Base-by-base conservation (phyloP, 1,140 invertebrate species). In the Apis dorsata region DNA sequence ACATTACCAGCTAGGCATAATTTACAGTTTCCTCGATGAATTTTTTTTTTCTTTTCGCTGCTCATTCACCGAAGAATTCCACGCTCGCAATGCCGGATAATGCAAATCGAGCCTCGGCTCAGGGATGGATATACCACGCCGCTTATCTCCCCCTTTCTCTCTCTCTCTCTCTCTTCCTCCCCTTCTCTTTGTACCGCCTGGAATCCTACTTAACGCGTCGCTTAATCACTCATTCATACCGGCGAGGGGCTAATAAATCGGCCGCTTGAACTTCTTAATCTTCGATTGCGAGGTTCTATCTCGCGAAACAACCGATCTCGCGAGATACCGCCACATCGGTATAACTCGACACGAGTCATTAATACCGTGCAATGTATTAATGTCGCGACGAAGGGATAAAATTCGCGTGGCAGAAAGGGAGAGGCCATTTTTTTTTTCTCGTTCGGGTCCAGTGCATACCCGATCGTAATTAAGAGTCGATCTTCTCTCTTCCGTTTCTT, bases 381-480 rank as follows among this genome's bases (percentile, higher is more conserved):
- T 34, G 34, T 49, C 51, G 19, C 66, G 28, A 72, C 75, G 75
- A 44, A 68, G 74, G 75, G 79, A 85, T 87, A 76, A 87, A 87
- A 88, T 87, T 88, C 82, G 57, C 83, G 59, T 57, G 75, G 74
- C 71, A 80, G 70, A 82, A 85, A 59, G 78, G 78, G 81, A 87
- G 78, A 88, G 85, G 70, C 63, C 59, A 77, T 49, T 53, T 81
- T 44, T 81, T 76, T 85, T 87, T 82, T 82, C 74, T 44, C 83
- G 86, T 87, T 88, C 86, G 34, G 83, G 74, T 87, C 71, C 65
- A 71, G 34, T 76, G 86, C 85, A 80, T 81, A 68, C 85, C 71
- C 85, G 82, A 79, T 87, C 83, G 85, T 85, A 88, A 88, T 88
- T 88, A 88, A 88, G 63, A 84, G 73, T 72, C 79, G 77, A 87